Percentiles rank a stretch among this genome's conserved stretches.
Conservation (phyloP, 1,140 invertebrate species). For the Monochamus saltuarius region DNA sequence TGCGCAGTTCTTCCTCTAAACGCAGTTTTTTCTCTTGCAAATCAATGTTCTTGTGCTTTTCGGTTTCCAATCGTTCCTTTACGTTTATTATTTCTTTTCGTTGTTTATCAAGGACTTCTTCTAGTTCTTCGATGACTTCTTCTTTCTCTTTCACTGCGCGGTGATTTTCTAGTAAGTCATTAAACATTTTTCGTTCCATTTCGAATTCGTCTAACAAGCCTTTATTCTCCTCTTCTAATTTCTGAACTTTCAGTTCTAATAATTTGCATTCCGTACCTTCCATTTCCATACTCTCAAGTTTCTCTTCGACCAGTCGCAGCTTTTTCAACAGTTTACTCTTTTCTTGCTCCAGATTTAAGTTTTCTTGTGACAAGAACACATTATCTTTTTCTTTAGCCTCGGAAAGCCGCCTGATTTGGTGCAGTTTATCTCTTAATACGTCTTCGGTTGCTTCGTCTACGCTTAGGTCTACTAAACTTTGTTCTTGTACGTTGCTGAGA, state of each 20-base stretch:
- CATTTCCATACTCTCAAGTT: slow-evolving; percentile 20
- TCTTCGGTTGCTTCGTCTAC: background rate
- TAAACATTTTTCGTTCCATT: slow-evolving; percentile 24
- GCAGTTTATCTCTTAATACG: background rate
- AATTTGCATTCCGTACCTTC: slow-evolving; percentile 24
- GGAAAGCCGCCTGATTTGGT: slow-evolving; percentile 3
- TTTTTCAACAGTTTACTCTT: slow-evolving; percentile 19
- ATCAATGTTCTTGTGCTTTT: slow-evolving; percentile 25
- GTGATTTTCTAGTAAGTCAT: slow-evolving; percentile 25
- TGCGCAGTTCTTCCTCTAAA: slow-evolving; percentile 29
- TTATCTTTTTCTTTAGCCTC: slow-evolving; percentile 16
- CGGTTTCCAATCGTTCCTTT: slow-evolving; percentile 21
- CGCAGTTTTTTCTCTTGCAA: slow-evolving; percentile 18
- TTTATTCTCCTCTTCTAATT: slow-evolving; percentile 23
- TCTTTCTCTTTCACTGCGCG: slow-evolving; percentile 34
- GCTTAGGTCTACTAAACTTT: background rate
- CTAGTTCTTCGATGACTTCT: slow-evolving; percentile 27
- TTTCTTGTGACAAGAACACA: slow-evolving; percentile 22
- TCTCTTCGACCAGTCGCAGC: slow-evolving; percentile 23
- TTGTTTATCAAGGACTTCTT: slow-evolving; percentile 16
- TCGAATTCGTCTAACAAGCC: slow-evolving; percentile 24
- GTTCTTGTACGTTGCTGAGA: slow-evolving; percentile 14
- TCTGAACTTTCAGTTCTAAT: slow-evolving; percentile 26
- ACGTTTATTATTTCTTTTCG: slow-evolving; percentile 18
- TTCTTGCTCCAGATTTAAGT: slow-evolving; percentile 17